Base-by-base conservation (phyloP, 1,140 invertebrate genomes). In the Bombus impatiens region DNA sequence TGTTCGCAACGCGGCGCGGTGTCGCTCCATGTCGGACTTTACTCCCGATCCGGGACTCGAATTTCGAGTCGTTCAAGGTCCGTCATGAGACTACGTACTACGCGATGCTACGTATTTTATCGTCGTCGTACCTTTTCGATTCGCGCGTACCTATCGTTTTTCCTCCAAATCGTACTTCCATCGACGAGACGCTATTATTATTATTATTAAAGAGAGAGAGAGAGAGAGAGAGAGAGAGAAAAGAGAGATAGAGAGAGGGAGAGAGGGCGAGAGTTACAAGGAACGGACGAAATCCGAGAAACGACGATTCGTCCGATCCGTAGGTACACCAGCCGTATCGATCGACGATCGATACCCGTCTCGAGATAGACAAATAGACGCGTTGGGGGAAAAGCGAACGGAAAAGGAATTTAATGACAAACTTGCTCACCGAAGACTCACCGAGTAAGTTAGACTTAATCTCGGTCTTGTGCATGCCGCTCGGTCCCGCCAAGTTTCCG, bases 351-450 rank as follows among this genome's bases (percentile, higher is more conserved):
- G 28, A n/a, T n/a, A 65, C 13, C 3, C n/a, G 32, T 68, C 18
- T 68, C 18, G 32, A 8, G 13, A 6, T 65, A n/a, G 65, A 10
- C 2, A 15, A 9, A 44, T 18, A 15, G 18, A 32, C 13, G 25
- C 0, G 6, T 9, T 1, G 40, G 22, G 78, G 13, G 44, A 1
- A 8, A n/a, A 18, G 28, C 47, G 68, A 42, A 79, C 37, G 44
- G n/a, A 44, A 84, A 82, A 57, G 84, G 82, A 68, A 84, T 42
- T 88, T 18, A 87, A 89, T 80, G 84, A 86, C 53, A 84, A 86
- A 85, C 74, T 92, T 92, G 91, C 93, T 94, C 93, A 95, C 93
- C 93, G 92, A 86, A 90, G 93, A 95, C 94, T 95, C 94, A 95
- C 95, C 94, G 89, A 95, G 94, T 91, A 95, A 88, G 86, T 88